phyloP scores from a whole-genome alignment of 2,888 invertebrate species.

The Nephrotoma guestfalica region DNA sequence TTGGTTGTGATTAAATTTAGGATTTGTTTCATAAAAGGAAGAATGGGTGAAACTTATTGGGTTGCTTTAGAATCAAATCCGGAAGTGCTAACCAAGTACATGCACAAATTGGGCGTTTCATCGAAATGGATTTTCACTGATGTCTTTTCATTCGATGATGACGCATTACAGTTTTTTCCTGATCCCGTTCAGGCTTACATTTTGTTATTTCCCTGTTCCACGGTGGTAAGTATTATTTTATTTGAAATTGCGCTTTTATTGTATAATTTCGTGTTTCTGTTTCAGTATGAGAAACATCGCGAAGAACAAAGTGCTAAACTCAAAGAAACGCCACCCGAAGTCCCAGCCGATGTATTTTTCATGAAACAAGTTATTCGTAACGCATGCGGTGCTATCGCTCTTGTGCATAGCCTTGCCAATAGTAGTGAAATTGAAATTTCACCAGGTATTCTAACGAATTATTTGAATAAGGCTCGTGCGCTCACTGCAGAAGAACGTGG shows the following conservation, averaged over 20 bases:
- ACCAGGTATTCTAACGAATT: constrained; percentile 62
- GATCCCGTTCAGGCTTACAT: constrained; percentile 76
- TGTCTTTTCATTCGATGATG: constrained; percentile 82
- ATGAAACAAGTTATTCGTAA: constrained; percentile 85
- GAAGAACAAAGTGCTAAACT: constrained; percentile 50
- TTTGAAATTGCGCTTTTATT: neutral
- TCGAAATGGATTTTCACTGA: constrained; percentile 70
- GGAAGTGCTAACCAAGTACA: constrained; percentile 52
- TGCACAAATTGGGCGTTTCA: constrained; percentile 68
- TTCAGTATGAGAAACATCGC: constrained; percentile 52
- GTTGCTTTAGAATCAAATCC: constrained; percentile 43
- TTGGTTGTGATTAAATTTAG: neutral
- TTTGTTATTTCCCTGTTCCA: constrained; percentile 72
- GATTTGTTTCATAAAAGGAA: neutral
- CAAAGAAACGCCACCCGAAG: constrained; percentile 43
- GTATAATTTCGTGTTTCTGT: neutral
- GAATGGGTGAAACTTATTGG: constrained; percentile 15
- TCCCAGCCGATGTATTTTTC: constrained; percentile 49
- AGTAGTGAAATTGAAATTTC: constrained; percentile 44
- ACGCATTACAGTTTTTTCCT: constrained; percentile 74
- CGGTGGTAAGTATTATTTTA: constrained; percentile 37
- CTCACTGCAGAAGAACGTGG: constrained; percentile 63
- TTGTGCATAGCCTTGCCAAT: constrained; percentile 83
- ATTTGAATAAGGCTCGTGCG: constrained; percentile 52
- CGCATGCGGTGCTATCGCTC: constrained; percentile 95